Evolutionary conservation across 2,797 vertebrate species (phyloP).

Genomic region (Ibycter americanus): DNA sequence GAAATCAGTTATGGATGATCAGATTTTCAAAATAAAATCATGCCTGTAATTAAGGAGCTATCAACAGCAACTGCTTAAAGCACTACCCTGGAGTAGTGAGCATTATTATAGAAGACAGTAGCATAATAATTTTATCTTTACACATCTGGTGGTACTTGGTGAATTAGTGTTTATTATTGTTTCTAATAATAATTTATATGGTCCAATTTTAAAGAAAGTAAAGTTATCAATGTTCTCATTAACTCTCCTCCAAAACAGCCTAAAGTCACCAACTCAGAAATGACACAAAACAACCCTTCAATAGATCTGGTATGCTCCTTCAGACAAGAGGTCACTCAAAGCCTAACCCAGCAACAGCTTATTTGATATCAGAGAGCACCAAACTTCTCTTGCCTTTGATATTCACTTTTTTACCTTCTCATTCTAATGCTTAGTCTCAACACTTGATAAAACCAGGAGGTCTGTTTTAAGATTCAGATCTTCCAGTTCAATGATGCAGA

Average conservation of each 20-base stretch:
- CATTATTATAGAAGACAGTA: neutral
- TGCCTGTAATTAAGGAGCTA: neutral
- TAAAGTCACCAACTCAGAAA: neutral
- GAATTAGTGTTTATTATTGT: neutral
- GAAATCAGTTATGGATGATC: neutral
- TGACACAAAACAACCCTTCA: neutral
- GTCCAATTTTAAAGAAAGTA: neutral
- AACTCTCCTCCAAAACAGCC: neutral
- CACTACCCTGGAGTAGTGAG: neutral
- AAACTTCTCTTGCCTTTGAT: neutral
- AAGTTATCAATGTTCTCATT: neutral
- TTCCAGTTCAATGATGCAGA: neutral
- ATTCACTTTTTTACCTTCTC: neutral
- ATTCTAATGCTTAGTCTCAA: neutral
- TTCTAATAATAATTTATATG: neutral
- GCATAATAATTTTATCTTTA: neutral
- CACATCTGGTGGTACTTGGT: neutral
- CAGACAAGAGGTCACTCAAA: neutral
- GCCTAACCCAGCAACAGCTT: neutral
- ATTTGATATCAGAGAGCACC: neutral
- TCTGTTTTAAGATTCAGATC: neutral
- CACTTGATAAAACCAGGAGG: neutral
- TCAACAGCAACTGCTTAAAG: neutral
- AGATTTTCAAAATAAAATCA: neutral
- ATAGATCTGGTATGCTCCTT: neutral